Base-by-base conservation (phyloP, 2,888 invertebrate species). In the Onthophagus sagittarius region DNA sequence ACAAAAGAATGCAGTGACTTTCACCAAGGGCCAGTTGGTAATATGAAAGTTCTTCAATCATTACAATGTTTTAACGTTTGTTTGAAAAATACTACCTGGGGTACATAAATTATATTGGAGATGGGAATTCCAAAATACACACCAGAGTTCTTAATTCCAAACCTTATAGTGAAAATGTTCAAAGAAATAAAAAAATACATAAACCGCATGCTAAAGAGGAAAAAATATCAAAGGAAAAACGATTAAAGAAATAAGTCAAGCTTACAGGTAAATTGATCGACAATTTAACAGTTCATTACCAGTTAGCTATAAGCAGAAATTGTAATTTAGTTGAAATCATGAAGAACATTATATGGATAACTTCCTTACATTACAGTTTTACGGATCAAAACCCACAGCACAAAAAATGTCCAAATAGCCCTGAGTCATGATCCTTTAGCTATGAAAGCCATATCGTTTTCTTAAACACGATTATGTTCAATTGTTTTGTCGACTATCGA, bases 341-440 rank as follows among this genome's bases (percentile, higher is more conserved):
- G 77, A 78, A 77, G 75, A 76, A 77, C 71, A 78, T 76, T 9
- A 78, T 79, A 70, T 80, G 79, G 80, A 78, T 77, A 63, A 79
- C 79, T 62, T 80, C 75, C 64, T 79, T 76, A 73, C 81, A 79
- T 72, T 76, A 80, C 65, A 74, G 69, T 39, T 80, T 80, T 15
- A 80, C 80, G 14, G 77, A 81, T 74, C 74, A 79, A 70, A 78
- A 79, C 62, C 79, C 78, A 15, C 77, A 79, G 74, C 80, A 23
- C 23, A 3, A 23, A 23, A 23, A 23, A 23, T 23, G 23, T 23
- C 23, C 23, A 23, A 23, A 3, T 23, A 3, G 3, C 23, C 23
- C 23, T 23, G 23, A 23, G 23, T 23, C 23, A 23, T 23, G 23
- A 3, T 23, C 2, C 23, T 23, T 23, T 23, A 2, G 23, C 23